Percentiles rank a stretch among this genome's conserved stretches.
These are phyloP conservation scores for Acanthosepion lycidas DNA, from an alignment of 2,888 invertebrate species.

Conservation along the genomic window DNA sequence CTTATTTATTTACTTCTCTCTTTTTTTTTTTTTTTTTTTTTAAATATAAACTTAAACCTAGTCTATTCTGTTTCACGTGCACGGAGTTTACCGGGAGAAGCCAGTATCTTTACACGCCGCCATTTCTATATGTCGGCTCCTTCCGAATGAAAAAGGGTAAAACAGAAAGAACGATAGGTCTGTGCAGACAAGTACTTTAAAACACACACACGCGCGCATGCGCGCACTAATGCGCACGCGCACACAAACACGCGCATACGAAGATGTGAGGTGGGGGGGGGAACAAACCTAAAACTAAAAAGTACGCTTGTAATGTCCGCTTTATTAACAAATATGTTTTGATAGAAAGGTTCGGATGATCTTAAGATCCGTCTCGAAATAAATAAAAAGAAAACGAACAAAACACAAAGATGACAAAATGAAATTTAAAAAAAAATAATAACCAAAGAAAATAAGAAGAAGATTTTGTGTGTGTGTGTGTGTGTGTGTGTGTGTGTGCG, in stretches of 20 bases:
- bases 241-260: neutral
- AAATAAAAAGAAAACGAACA: neutral
- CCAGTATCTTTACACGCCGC: no score
- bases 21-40: rapidly evolving
- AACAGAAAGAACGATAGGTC: neutral
- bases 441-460: neutral
- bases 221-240: neutral
- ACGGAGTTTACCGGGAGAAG: no score
- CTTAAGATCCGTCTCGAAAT: slow-evolving; percentile 7
- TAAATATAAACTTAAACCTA: no score
- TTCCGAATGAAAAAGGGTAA: no score
- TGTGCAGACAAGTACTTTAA: neutral
- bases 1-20: no score
- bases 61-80: no score
- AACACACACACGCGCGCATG: neutral
- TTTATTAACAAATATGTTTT: slow-evolving; percentile 20
- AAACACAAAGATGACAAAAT: neutral
- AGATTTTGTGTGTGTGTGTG: neutral
- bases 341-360: neutral
- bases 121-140: no score
- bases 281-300: neutral
- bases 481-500: neutral
- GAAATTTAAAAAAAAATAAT: neutral
- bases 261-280: no score
- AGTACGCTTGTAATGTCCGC: neutral